Base-by-base conservation (phyloP, 2,113 vertebrate genomes). In the Aleadryas rufinucha region DNA sequence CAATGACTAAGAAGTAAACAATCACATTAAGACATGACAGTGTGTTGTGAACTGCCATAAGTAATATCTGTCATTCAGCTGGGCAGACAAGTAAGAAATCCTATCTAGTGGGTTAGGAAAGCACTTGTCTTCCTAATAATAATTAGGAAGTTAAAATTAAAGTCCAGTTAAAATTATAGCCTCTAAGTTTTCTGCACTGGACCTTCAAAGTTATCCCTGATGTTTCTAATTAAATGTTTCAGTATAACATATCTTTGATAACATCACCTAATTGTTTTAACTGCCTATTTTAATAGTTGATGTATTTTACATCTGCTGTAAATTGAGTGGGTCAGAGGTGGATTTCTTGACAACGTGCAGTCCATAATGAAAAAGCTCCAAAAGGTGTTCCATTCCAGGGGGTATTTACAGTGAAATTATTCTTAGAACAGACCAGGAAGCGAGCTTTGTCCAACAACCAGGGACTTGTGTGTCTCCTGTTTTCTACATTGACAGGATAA, bases 91-190 rank as follows among this genome's bases (percentile, higher is more conserved):
- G 79, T 82, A 53, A 89, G 84, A 96, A 95, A 93, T 71, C 28
- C 59, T 91, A 49, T 84, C 76, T 47, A 42, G 33, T 76, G 35
- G 41, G 33, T 83, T 89, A 91, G 77, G 53, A 91, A 91, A 77
- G 41, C 63, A 91, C 87, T 84, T 88, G 64, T 96, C 82, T 89
- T 94, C 82, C 87, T 96, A 89, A 89, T 89, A 96, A 94, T 89
- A 93, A 69, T n/a, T n/a, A n/a, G n/a, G n/a, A n/a, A 35, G 41
- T 81, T 89, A 57, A 49, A 91, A 89, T 57, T 42, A 30, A n/a
- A n/a, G n/a, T n/a, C n/a, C n/a, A 35, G 41, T 81, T 89, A 57
- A 49, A 91, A 89, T 57, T 42, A 30, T 1, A 72, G 49, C 45
- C 50, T 87, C 17, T 45, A 39, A n/a, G 20, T 81, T 69, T 88